Evolutionary conservation across 2,797 vertebrate species (phyloP).

Genomic region (Jordanella pulchra): DNA sequence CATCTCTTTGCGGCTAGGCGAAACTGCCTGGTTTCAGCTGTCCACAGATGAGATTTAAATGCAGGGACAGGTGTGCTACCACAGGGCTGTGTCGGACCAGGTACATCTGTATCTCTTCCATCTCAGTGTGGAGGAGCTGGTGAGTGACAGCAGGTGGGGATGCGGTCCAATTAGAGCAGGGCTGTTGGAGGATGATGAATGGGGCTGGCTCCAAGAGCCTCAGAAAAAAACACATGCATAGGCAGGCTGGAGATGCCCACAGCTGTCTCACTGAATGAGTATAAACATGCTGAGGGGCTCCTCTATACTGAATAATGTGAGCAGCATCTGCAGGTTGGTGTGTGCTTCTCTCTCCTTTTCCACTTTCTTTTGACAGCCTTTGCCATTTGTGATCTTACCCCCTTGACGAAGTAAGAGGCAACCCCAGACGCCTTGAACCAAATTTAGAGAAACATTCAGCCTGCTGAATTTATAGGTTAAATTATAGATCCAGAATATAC

Average conservation of each 20-base stretch:
- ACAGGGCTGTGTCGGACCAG: slow-evolving; percentile 66
- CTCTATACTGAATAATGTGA: slow-evolving; percentile 71
- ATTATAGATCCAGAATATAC: too few relatives aligned
- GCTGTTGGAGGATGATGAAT: slow-evolving; percentile 83
- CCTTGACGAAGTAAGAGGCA: slow-evolving; percentile 55
- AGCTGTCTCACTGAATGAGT: slow-evolving; percentile 81
- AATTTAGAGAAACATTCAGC: slow-evolving; percentile 67
- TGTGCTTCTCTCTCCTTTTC: slow-evolving; percentile 62
- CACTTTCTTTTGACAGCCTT: slow-evolving; percentile 58
- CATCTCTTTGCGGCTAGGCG: slow-evolving; percentile 56
- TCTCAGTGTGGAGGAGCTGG: slow-evolving; percentile 69
- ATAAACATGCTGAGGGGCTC: slow-evolving; percentile 80
- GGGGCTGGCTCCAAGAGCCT: slow-evolving; percentile 72
- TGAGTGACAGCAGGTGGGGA: slow-evolving; percentile 84
- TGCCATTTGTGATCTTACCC: slow-evolving; percentile 72
- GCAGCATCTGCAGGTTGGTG: slow-evolving; percentile 54
- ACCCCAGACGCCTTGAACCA: slow-evolving; percentile 65
- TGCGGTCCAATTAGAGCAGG: slow-evolving; percentile 82
- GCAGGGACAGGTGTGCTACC: slow-evolving; percentile 61
- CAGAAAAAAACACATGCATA: slow-evolving; percentile 70
- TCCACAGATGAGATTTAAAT: slow-evolving; percentile 83
- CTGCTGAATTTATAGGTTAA: slow-evolving; percentile 50
- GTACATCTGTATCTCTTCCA: slow-evolving; percentile 77
- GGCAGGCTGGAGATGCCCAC: slow-evolving; percentile 74
- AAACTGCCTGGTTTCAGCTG: slow-evolving; percentile 65